Evolutionary conservation across 2,888 invertebrate species (phyloP), one percentile per base, ranked within the genome.

Genomic region (Muschampia plurimacula): DNA sequence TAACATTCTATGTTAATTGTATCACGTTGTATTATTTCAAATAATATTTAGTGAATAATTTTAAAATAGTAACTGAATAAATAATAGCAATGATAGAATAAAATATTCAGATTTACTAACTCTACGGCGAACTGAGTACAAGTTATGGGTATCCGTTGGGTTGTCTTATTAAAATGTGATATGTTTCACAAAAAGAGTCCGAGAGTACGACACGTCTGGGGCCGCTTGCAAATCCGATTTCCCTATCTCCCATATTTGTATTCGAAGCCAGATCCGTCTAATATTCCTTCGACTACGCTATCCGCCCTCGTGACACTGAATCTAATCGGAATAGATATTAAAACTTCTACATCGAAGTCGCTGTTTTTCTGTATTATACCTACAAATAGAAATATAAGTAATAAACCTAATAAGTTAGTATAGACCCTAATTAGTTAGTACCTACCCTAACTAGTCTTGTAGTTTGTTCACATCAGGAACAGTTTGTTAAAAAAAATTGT

Each of bases 251-350:
- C 90, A 92, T 93, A 94, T 93, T 93, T 93, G 93, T 93, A 93
- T 93, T 93, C 92, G 90, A 89, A 89, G 84, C 92, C 88, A 88
- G 92, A 93, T 92, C 90, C 90, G 86, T 92, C 93, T 93, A 91
- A 94, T 93, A 93, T 92, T 93, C 93, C 91, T 90, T 91, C 91
- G 89, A 88, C 90, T 91, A 89, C 87, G 85, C 89, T 92, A 92
- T 91, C 92, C 90, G 86, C 91, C 91, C 92, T 91, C 91, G 88
- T 94, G 92, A 91, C 93, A 93, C 93, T 92, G 93, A 92, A 94
- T 93, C 94, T 92, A 93, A 94, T 94, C 93, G 92, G 94, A 93
- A 94, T 93, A 92, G 92, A 94, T 95, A 95, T 94, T 94, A 95
- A 94, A 94, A 94, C 89, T 92, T 86, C 90, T 89, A 88, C 89